Base-by-base conservation (phyloP, 2,888 invertebrate genomes). In the Stenichneumon culpator region DNA sequence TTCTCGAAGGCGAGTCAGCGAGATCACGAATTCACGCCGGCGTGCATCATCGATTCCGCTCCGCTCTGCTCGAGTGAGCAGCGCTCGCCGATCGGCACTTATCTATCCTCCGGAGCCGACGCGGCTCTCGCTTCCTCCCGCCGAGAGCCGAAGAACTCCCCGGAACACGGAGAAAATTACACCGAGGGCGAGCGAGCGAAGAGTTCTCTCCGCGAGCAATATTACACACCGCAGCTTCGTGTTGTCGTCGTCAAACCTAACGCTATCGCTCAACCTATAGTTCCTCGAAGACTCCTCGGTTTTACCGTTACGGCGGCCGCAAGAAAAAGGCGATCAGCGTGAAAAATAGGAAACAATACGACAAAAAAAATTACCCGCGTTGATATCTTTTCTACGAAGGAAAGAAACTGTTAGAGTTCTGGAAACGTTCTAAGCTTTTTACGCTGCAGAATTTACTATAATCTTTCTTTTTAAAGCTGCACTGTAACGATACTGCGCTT, bases 1-100 rank as follows among this genome's bases (percentile, higher is more conserved):
- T n/a, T 72, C 67, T 16, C 57, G 39, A 57, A 57, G 54, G 73
- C 36, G 50, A 79, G 57, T 60, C 79, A 69, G 82, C 68, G 79
- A 83, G 88, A 88, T 87, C 82, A 87, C 84, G 86, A 87, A 88
- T 88, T 89, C 87, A 88, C 88, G 87, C 83, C 83, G 82, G 88
- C 88, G 87, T 88, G 88, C 72, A 89, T 87, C 85, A 89, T 89
- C 84, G 88, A 89, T 89, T 89, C 73, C 74, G 82, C 78, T 86
- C 79, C 74, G 86, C 69, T 75, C 78, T 86, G 88, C 87, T 89
- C 83, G 87, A 87, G 52, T 73, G 82, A 83, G 77, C 82, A 84
- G 14, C 60, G 67, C 19, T 72, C 36, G 36, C 52, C 79, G 79
- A 83, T 83, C 83, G 77, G 60, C 79, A 86, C 83, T 85, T 86